Evolutionary conservation across 2,797 vertebrate genomes (phyloP).

Genomic region (Pelobates cultripes): DNA sequence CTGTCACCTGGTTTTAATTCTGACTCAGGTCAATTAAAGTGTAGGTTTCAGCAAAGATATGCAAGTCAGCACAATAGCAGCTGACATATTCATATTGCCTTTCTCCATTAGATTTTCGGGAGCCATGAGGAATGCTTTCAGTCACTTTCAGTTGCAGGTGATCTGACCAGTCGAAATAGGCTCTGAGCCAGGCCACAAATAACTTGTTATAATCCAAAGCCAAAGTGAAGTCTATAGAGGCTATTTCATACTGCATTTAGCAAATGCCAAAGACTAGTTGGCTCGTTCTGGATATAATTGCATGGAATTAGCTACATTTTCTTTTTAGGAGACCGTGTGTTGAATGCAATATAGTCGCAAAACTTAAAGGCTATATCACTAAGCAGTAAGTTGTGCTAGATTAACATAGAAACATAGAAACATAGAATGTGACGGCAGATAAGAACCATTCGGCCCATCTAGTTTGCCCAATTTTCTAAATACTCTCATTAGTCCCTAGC

Average conservation of each 20-base stretch:
- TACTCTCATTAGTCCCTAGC: no score
- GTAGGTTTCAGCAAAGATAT: slow-evolving; percentile 52
- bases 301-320: no score
- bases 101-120: slow-evolving; percentile 53
- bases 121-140: slow-evolving; percentile 45
- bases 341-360: no score
- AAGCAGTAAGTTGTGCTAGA: no score
- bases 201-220: slow-evolving; percentile 49
- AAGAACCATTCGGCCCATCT: no score
- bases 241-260: slow-evolving; percentile 40
- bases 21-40: slow-evolving; percentile 56
- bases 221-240: slow-evolving; percentile 27
- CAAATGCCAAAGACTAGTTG: slow-evolving; percentile 23
- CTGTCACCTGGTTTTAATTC: slow-evolving; percentile 51
- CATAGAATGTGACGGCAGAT: no score
- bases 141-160: slow-evolving; percentile 42
- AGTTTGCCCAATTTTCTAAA: no score
- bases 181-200: slow-evolving; percentile 38
- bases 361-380: no score
- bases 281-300: background rate
- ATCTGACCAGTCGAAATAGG: slow-evolving; percentile 39
- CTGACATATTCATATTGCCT: slow-evolving; percentile 54
- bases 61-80: slow-evolving; percentile 48
- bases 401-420: no score
- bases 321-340: no score